Percentiles rank a stretch among this genome's conserved stretches.
phyloP scores from a whole-genome alignment of 1,140 invertebrate genomes.

The Formica exsecta region DNA sequence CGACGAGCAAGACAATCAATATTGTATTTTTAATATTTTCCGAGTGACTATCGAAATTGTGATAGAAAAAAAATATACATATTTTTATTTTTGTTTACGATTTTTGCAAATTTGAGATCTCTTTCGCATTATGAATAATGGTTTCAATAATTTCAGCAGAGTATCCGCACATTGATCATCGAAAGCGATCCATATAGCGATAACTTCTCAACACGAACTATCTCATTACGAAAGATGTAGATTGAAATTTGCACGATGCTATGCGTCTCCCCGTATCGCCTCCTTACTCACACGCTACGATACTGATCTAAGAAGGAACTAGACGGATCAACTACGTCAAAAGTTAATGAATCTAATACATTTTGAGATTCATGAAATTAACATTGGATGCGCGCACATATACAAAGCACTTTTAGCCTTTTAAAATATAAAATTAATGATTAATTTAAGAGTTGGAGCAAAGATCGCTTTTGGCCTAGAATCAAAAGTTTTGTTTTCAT shows the following conservation, averaged over 20 bases:
- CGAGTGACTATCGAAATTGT: background rate
- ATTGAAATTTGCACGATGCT: constrained; percentile 39
- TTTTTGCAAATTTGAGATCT: constrained; percentile 9
- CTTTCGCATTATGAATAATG: background rate
- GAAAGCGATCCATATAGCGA: constrained; percentile 7
- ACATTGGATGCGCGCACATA: too few relatives aligned
- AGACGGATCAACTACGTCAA: too few relatives aligned
- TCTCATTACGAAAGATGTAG: constrained; percentile 59
- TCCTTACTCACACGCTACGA: background rate
- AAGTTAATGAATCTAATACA: too few relatives aligned
- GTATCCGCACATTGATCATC: constrained; percentile 30
- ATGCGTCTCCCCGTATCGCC: background rate
- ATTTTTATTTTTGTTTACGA: background rate
- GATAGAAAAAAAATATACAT: background rate
- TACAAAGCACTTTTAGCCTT: too few relatives aligned
- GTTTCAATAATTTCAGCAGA: background rate
- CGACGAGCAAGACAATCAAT: too few relatives aligned
- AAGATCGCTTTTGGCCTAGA: too few relatives aligned
- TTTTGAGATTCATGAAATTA: too few relatives aligned
- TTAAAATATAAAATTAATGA: too few relatives aligned
- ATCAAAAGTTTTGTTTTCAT: too few relatives aligned
- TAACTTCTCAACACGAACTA: constrained; percentile 42
- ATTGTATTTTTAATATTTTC: background rate
- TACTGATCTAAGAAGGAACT: constrained; percentile 50
- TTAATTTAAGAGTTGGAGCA: too few relatives aligned